A percentile compares a stretch with the other conserved stretches of the same genome.
phyloP scores from a whole-genome alignment of 2,797 vertebrate genomes.

The Artibeus jamaicensis region DNA sequence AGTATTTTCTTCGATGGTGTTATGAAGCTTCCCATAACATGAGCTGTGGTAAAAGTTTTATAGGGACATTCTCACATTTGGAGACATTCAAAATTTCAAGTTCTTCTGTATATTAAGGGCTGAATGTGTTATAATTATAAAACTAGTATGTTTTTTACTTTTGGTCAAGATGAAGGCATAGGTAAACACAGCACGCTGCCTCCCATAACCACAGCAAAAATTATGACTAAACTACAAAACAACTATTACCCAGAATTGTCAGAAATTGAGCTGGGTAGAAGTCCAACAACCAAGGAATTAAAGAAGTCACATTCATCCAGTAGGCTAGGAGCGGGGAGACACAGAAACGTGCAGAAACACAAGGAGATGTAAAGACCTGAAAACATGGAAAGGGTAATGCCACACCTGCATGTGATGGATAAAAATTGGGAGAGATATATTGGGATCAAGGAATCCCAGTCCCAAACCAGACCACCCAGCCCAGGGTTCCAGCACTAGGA shows the following conservation, averaged over 20 bases:
- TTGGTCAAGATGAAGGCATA: neutral
- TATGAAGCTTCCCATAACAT: neutral
- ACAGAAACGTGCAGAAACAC: no score
- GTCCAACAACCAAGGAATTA: neutral
- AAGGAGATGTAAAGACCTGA: no score
- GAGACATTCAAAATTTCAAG: neutral
- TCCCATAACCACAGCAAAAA: neutral
- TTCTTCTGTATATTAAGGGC: neutral
- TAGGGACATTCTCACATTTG: neutral
- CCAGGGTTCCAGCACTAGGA: neutral
- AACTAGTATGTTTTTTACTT: neutral
- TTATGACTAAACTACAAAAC: neutral
- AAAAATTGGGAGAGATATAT: neutral
- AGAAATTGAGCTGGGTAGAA: neutral
- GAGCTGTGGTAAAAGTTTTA: neutral
- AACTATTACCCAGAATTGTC: neutral
- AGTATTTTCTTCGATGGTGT: neutral
- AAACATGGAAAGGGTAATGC: no score
- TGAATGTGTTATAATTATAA: neutral
- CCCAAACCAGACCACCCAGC: neutral
- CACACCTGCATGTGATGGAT: neutral
- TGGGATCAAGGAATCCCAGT: neutral
- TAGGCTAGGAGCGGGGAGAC: no score
- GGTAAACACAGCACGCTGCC: neutral
- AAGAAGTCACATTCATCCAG: neutral